Base-by-base conservation (phyloP, 2,113 vertebrate genomes). In the Oxygymnocypris stewartii region DNA sequence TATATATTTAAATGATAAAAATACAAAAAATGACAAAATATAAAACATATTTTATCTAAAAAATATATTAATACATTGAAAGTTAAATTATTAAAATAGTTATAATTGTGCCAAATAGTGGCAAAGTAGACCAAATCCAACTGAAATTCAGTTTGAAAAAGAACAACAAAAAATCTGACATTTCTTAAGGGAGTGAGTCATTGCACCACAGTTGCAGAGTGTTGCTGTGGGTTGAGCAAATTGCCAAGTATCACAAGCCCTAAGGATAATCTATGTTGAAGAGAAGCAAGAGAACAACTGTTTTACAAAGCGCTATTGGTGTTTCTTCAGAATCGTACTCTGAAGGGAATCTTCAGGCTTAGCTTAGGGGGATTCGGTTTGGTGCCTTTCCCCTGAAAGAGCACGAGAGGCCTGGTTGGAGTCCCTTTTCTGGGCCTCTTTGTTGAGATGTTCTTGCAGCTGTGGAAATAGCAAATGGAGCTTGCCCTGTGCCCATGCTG, bases 121-220 rank as follows among this genome's bases (percentile, higher is more conserved):
- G 12, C 23, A 75, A 75, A 75, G 40, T 47, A 25, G 37, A 47
- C 10, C 23, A 23, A 67, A 51, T 85, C 47, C 35, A 88, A 85
- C 84, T 44, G 47, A 69, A 67, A 3, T 54, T 9, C 69, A 67
- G n/a, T 63, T 28, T 85, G 25, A 16, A 44, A 69, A 81, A 13
- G 20, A 61, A 40, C 47, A 67, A 74, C 59, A 83, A 65, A 81
- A 37, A 54, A 79, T 31, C 51, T 49, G 14, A 54, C 28, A 40
- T 76, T 87, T 86, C 63, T 65, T 78, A 83, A 84, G 49, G n/a
- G 54, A 69, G 40, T 61, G 14, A 86, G 84, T n/a, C 86, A 88
- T 89, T 89, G 88, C 84, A 86, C 76, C 84, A 82, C 37, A 73
- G 79, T 86, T 88, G 87, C 84, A 82, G 81, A 79, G 79, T 57